A percentile compares a stretch with the other conserved stretches of the same genome.
These are phyloP conservation scores for Drosophila novamexicana DNA, from an alignment of 1,140 invertebrate species.

Conservation along the genomic window DNA sequence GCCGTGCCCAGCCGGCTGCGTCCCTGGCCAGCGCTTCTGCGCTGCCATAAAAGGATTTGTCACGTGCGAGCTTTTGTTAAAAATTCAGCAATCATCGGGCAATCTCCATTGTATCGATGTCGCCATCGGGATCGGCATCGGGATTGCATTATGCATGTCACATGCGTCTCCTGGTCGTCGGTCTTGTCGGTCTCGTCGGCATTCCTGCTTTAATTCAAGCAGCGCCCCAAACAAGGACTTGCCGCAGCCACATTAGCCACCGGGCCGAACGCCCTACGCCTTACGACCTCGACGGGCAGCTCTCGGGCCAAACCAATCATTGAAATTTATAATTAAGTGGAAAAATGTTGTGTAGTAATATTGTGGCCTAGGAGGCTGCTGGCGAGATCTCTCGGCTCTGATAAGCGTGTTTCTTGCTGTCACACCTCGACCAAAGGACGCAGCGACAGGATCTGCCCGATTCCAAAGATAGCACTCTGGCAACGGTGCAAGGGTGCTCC, in stretches of 20 bases:
- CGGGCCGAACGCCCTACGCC: constrained; percentile 6
- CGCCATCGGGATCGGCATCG: constrained; percentile 15
- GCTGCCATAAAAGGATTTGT: constrained; percentile 84
- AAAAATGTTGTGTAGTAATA: constrained; percentile 62
- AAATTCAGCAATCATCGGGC: constrained; percentile 81
- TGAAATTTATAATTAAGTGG: constrained; percentile 81
- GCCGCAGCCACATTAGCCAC: constrained; percentile 24
- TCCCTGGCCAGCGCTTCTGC: constrained; percentile 45
- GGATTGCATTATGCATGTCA: constrained; percentile 77
- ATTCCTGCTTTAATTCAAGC: constrained; percentile 64
- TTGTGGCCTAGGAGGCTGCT: constrained; percentile 6
- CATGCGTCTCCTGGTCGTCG: constrained; percentile 13
- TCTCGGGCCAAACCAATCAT: constrained; percentile 49
- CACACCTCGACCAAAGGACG: constrained; percentile 5
- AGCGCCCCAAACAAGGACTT: constrained; percentile 46
- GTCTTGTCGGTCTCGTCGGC: constrained; percentile 23
- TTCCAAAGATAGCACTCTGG: background rate
- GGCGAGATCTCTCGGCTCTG: constrained; percentile 15
- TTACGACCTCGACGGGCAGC: background rate
- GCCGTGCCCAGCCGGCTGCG: constrained; percentile 9
- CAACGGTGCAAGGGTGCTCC: background rate
- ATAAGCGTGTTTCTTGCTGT: constrained; percentile 13
- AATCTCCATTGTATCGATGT: constrained; percentile 57
- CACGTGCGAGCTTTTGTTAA: constrained; percentile 84
- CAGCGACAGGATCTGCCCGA: constrained; percentile 9